These are phyloP conservation scores for Enteromius argenteus DNA, from an alignment of 2,797 vertebrate species.

Conservation along the genomic window DNA sequence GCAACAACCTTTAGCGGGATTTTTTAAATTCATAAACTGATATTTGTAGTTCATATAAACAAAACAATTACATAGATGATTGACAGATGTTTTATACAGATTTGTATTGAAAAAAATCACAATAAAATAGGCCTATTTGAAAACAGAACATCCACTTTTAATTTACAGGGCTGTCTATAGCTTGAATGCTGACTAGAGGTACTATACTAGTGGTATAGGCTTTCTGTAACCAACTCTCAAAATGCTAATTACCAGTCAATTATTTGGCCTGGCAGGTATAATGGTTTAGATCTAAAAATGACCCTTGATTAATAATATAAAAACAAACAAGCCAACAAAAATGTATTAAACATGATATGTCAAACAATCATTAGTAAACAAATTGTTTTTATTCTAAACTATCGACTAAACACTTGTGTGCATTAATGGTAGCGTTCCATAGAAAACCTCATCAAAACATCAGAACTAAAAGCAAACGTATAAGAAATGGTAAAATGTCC, in stretches of 20 bases:
- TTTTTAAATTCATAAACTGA: background rate
- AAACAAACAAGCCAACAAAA: no score
- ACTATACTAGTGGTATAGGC: no score
- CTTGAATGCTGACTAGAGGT: background rate
- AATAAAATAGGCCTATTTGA: no score
- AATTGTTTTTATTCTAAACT: constrained; percentile 16
- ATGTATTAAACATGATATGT: background rate
- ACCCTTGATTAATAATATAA: background rate
- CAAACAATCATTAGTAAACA: background rate
- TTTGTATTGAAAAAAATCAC: background rate
- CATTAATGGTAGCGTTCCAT: background rate
- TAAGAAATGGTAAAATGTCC: no score
- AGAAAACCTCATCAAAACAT: background rate
- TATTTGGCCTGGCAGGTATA: background rate
- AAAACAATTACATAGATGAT: background rate
- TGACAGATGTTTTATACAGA: background rate
- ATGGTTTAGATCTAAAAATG: background rate
- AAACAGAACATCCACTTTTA: background rate
- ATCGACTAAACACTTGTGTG: background rate
- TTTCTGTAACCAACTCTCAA: background rate
- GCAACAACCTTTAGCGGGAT: no score
- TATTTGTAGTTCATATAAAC: background rate
- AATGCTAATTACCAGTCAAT: background rate
- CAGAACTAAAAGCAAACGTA: background rate
- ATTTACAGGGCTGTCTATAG: background rate